Percentiles rank a stretch among this genome's conserved stretches.
phyloP scores from a whole-genome alignment of 2,797 vertebrate genomes.

The Rallus crepitans region DNA sequence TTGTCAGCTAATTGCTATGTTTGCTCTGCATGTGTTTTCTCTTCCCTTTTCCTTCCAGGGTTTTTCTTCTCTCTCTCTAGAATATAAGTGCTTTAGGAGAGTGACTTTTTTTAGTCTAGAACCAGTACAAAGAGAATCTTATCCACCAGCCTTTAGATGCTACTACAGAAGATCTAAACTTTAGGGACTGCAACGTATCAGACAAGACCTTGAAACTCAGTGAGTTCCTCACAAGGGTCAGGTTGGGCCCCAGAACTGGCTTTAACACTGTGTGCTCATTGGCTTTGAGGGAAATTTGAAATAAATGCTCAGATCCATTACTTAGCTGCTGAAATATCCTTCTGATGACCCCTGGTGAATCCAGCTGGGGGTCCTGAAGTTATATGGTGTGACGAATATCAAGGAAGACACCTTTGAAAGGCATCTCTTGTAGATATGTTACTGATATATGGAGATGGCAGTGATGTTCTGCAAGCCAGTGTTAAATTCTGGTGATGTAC shows the following conservation, averaged over 20 bases:
- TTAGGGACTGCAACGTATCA: not conserved
- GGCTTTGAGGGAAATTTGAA: not conserved
- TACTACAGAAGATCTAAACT: not conserved
- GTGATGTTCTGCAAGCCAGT: not conserved
- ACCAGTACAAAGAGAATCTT: not conserved
- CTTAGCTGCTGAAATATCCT: not conserved
- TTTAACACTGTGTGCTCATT: not conserved
- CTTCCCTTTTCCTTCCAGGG: not conserved
- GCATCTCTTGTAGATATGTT: not conserved
- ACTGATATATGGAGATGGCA: not conserved
- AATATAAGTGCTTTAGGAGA: not conserved
- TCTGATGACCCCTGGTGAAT: not conserved
- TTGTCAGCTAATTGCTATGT: not conserved
- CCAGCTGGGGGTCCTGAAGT: not conserved
- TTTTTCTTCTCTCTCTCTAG: not conserved
- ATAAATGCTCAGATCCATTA: not conserved
- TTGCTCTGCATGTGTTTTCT: not conserved
- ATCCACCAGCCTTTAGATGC: not conserved
- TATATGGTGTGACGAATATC: not conserved
- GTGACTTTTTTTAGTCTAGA: not conserved
- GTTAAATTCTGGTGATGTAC: not conserved
- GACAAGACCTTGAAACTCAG: not conserved
- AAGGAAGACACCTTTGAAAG: not conserved
- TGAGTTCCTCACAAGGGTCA: not conserved
- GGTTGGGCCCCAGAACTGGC: not conserved